Conservation (phyloP, 2,113 vertebrate genomes). For the Enhydra lutris region DNA sequence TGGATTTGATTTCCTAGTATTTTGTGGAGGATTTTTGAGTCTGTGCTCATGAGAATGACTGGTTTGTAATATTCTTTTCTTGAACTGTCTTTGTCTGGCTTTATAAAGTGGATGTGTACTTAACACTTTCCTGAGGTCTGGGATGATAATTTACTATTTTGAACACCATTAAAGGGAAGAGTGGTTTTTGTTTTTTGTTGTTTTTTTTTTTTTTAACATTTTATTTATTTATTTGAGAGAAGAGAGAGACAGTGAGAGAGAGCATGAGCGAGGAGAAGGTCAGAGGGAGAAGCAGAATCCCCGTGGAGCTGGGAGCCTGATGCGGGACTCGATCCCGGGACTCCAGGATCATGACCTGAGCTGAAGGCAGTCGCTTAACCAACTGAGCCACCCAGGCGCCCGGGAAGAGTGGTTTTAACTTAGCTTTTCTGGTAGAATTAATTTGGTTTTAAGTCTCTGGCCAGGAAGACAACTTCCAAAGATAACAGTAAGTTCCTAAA, state of each 20-base stretch:
- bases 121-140: background rate
- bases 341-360: too few relatives aligned
- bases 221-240: too few relatives aligned
- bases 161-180: slow-evolving; percentile 32
- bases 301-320: too few relatives aligned
- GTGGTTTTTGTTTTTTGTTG: too few relatives aligned
- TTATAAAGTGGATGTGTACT: background rate
- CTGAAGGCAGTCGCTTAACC: too few relatives aligned
- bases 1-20: background rate
- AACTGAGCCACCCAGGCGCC: too few relatives aligned
- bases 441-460: slow-evolving; percentile 2
- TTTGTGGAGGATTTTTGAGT: background rate
- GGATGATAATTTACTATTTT: slow-evolving; percentile 14
- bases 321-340: too few relatives aligned
- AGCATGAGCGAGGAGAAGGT: too few relatives aligned
- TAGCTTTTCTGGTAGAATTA: background rate
- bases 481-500: background rate
- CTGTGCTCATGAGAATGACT: background rate
- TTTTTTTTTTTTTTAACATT: too few relatives aligned
- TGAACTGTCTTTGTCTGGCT: background rate
- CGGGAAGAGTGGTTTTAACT: background rate
- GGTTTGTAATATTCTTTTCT: background rate
- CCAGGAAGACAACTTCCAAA: slow-evolving; percentile 5
- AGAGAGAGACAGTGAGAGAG: too few relatives aligned
- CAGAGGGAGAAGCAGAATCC: too few relatives aligned